Evolutionary conservation across 2,888 invertebrate species (phyloP), one percentile per base, ranked within the genome.

Genomic region (Tuta absoluta): DNA sequence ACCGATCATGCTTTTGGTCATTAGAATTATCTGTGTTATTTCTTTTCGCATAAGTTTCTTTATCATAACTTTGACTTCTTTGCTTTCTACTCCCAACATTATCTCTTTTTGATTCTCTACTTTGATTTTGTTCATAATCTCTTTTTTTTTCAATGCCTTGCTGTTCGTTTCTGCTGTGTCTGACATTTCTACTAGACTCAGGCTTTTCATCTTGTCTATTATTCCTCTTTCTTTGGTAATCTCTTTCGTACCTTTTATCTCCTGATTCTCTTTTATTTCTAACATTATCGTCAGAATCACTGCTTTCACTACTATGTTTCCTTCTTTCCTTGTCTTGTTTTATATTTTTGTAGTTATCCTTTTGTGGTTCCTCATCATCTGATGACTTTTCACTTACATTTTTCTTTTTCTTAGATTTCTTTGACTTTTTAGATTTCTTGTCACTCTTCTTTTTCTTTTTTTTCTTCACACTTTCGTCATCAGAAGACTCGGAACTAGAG

Each of bases 381-480:
- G 68, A 67, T 19, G 53, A 59, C 2, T 75, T 72, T 12, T 75
- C 71, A 24, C 69, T 63, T 12, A 51, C 23, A 37, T 72, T 76
- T 58, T 77, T 80, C 67, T 78, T 81, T 63, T 51, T 37, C 37
- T 88, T 86, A 19, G 76, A 83, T 71, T 83, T 89, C 67, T 82
- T 78, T n/a, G 72, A 71, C 61, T 75, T 75, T 63, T 77, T 80
- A 63, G 76, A 77, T 65, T 79, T 77, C 67, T 76, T 76, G 38
- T 74, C 69, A 66, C 76, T 76, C 63, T 88, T 86, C 56, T 83
- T 89, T 73, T 84, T 89, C 66, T 84, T 86, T 64, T 79, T 84
- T 63, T 72, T 73, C 64, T 78, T 81, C 45, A 66, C 63, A 65
- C 77, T 79, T 66, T 79, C 71, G 49, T 73, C 73, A 66, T 78